A percentile compares a stretch with the other conserved stretches of the same genome.
Conservation (phyloP, 2,888 invertebrate species). For the Drosophila picticornis region DNA sequence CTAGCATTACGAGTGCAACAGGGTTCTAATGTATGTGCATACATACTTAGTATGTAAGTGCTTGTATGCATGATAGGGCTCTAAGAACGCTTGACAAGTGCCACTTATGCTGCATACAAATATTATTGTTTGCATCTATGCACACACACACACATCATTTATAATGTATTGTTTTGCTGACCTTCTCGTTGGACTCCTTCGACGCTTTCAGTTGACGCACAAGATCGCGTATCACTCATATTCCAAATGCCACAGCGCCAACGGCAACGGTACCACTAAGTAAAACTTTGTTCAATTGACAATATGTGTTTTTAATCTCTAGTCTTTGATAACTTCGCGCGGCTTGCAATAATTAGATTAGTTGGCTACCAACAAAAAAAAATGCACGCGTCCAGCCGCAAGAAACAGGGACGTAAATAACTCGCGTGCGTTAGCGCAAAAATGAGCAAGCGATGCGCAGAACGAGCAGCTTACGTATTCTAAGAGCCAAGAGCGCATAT, state of each 20-base stretch:
- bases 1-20: conserved; percentile 52
- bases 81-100: conserved; percentile 2
- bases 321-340: conserved; percentile 43
- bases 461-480: conserved; percentile 14
- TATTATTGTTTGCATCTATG: conserved; percentile 3
- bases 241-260: conserved; percentile 48
- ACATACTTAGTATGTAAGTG: not conserved
- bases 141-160: conserved; percentile 4
- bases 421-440: conserved; percentile 19
- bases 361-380: conserved; percentile 28
- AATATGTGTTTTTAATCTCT: conserved; percentile 10
- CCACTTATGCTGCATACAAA: conserved; percentile 3
- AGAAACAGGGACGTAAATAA: conserved; percentile 48
- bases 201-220: conserved; percentile 92
- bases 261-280: conserved; percentile 27
- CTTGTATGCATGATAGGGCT: not conserved
- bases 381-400: conserved; percentile 56
- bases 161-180: conserved; percentile 78
- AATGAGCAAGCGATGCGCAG: conserved; percentile 22
- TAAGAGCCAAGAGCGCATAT: conserved; percentile 5
- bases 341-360: conserved; percentile 45
- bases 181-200: conserved; percentile 92
- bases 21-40: conserved; percentile 18
- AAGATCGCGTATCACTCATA: conserved; percentile 88
- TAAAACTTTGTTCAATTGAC: conserved; percentile 18